A percentile compares a stretch with the other conserved stretches of the same genome.
Evolutionary conservation across 2,797 vertebrate species (phyloP).

Genomic region (Chloroceryle inda): DNA sequence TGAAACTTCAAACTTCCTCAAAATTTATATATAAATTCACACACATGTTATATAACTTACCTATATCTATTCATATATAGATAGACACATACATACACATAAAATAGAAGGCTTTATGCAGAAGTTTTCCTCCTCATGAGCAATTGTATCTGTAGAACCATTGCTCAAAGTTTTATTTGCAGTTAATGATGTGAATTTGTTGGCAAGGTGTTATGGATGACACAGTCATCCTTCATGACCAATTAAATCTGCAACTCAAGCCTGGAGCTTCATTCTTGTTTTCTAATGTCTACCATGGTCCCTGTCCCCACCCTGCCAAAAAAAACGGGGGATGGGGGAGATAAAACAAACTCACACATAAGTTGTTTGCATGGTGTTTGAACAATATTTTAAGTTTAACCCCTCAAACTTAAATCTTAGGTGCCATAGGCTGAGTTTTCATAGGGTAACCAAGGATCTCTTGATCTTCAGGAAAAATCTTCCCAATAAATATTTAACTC

Average conservation of each 20-base stretch:
- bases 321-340: too few species aligned
- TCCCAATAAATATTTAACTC: not conserved
- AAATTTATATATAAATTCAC: not conserved
- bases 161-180: not conserved
- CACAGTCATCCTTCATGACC: not conserved
- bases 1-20: not conserved
- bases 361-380: not conserved
- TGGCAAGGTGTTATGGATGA: not conserved
- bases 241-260: not conserved
- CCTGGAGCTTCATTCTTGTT: not conserved
- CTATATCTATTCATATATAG: not conserved
- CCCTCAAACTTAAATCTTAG: not conserved
- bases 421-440: not conserved
- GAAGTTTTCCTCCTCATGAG: not conserved
- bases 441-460: not conserved
- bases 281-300: not conserved
- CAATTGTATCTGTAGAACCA: not conserved
- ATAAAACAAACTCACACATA: too few species aligned
- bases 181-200: not conserved
- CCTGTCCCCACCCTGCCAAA: not conserved
- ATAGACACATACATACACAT: not conserved
- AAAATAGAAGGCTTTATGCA: not conserved
- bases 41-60: not conserved
- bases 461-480: not conserved
- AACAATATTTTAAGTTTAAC: not conserved